Conservation (phyloP, 1,140 invertebrate genomes). For the Drosophila leontia region DNA sequence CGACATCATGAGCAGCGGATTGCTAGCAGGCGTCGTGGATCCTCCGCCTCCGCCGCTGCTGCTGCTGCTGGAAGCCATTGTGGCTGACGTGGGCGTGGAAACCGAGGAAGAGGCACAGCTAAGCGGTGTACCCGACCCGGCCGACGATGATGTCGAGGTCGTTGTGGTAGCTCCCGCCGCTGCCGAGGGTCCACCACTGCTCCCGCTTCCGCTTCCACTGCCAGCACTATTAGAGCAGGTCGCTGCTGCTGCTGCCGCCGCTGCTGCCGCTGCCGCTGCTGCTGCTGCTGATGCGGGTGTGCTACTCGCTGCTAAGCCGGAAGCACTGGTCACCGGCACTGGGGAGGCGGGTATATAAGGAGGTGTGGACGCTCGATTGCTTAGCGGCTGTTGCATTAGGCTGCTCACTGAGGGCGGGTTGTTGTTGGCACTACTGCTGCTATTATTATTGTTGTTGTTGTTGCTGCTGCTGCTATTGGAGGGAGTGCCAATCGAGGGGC, state of each 20-base stretch:
- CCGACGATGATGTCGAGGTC: conserved; percentile 37
- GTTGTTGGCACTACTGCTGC: conserved; percentile 54
- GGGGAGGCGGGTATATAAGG: conserved; percentile 74
- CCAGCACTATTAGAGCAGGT: conserved; percentile 18
- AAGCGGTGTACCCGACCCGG: conserved; percentile 48
- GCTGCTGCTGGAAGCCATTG: conserved; percentile 45
- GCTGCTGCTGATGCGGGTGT: conserved; percentile 62
- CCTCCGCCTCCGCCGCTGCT: conserved; percentile 8
- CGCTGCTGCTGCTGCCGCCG: conserved; percentile 53
- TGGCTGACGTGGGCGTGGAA: conserved; percentile 69
- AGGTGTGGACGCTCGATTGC: conserved; percentile 69
- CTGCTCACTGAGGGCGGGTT: conserved; percentile 86
- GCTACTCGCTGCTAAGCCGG: conserved; percentile 54
- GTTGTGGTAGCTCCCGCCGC: conserved; percentile 19
- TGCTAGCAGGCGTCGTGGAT: conserved; percentile 49
- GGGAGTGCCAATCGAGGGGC: conserved; percentile 85
- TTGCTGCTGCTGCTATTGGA: conserved; percentile 35
- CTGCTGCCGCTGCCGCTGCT: conserved; percentile 46
- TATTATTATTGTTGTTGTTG: conserved; percentile 5
- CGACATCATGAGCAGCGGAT: conserved; percentile 47
- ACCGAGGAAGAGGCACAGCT: conserved; percentile 65
- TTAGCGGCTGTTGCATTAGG: conserved; percentile 79
- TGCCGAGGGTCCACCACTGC: conserved; percentile 25
- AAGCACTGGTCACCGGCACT: conserved; percentile 63
- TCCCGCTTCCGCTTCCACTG: conserved; percentile 33